A percentile compares a stretch with the other conserved stretches of the same genome.
Evolutionary conservation across 2,113 vertebrate genomes (phyloP).

Genomic region (Pungitius pungitius): DNA sequence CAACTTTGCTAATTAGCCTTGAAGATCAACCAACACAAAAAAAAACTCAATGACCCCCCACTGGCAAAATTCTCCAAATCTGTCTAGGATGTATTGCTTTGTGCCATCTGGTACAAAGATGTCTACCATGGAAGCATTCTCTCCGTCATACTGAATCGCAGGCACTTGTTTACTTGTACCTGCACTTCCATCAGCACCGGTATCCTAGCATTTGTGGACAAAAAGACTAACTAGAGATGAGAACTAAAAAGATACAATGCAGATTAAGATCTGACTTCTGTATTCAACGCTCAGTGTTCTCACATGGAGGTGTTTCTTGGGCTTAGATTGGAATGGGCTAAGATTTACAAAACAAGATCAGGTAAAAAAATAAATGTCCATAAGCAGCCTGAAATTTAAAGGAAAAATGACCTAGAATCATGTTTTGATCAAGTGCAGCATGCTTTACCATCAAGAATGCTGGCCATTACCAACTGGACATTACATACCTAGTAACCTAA

Average conservation of each 20-base stretch:
- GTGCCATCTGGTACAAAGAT: constrained; percentile 43
- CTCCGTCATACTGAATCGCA: constrained; percentile 30
- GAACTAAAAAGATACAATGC: constrained; percentile 14
- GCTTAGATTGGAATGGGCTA: not conserved
- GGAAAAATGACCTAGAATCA: not conserved
- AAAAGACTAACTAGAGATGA: constrained; percentile 3
- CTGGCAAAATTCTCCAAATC: constrained; percentile 48
- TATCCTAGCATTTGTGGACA: not conserved
- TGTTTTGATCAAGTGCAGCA: not conserved
- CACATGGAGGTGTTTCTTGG: constrained; percentile 2
- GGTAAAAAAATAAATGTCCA: not conserved
- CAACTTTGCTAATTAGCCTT: constrained; percentile 64
- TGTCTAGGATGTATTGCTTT: constrained; percentile 24
- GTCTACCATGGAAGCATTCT: constrained; percentile 19
- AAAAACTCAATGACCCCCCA: no score
- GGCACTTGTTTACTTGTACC: constrained; percentile 14
- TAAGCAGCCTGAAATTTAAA: not conserved
- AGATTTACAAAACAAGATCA: constrained; percentile 7
- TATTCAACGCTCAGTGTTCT: not conserved
- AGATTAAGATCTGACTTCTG: constrained; percentile 24
- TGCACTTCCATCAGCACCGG: constrained; percentile 26
- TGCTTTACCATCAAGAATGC: not conserved
- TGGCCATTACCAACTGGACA: not conserved
- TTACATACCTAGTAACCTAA: no score
- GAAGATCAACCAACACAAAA: constrained; percentile 65